Evolutionary conservation across 2,797 vertebrate genomes (phyloP), one percentile per base, ranked within the genome.

Genomic region (Furcifer pardalis): DNA sequence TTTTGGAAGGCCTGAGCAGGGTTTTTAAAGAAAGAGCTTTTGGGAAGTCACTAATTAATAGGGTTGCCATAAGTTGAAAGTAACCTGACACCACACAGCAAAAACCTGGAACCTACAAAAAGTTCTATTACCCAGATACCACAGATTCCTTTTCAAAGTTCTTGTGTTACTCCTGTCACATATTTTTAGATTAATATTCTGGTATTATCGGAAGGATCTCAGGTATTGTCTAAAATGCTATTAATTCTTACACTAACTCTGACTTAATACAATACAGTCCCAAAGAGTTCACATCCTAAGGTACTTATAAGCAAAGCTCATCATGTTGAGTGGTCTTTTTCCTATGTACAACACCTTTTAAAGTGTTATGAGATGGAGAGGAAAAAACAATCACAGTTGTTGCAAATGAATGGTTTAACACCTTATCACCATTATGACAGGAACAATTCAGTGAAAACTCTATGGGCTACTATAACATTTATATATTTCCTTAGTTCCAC

Each of bases 1-100:
- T 93, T 90, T 93, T 89, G 75, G 81, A 89, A 86, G 87, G 83
- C 91, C 95, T 89, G 92, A 87, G 88, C 91, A 93, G 91, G 90
- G 27, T 56, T 56, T 15, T 56, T 56, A 56, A 56, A 19, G 52
- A 17, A 5, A 56, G 21, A 19, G 52, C 52, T 19, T 19, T 5
- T 56, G 17, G 52, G 52, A 56, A 19, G 52, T 21, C 52, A 56
- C 52, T 56, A 56, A 56, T 56, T 19, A 15, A 56, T 17, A 56
- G 52, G 52, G 52, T 15, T 56, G 52, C 52, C 13, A 15, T 56
- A 56, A 56, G 52, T 56, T 19, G 21, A 19, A 56, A 56, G 52
- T 19, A 56, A 56, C 52, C 5, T 56, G 52, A 56, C 52, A 56
- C 15, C 52, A 56, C 13, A 49, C 13, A 56, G 52, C 52, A 56